These are phyloP conservation scores for Drepana falcataria DNA, from an alignment of 2,888 invertebrate genomes.

Conservation along the genomic window DNA sequence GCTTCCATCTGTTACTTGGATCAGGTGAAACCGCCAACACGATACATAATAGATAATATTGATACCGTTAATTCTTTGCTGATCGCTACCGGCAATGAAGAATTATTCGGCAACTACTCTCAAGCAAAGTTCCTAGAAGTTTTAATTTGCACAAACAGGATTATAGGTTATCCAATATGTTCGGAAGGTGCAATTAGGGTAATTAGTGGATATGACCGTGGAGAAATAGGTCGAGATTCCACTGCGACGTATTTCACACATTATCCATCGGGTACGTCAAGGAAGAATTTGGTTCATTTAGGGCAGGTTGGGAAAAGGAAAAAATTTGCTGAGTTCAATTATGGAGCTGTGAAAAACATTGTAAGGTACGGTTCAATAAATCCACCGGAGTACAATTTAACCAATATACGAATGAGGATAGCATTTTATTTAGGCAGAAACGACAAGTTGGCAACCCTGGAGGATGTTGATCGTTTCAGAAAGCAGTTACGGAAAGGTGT, in stretches of 20 bases:
- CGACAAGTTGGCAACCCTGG: not conserved
- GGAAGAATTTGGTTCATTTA: constrained; percentile 37
- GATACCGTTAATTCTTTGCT: not conserved
- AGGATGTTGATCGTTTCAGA: not conserved
- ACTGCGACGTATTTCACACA: constrained; percentile 14
- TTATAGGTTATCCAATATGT: not conserved
- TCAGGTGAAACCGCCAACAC: constrained; percentile 9
- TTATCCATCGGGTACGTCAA: constrained; percentile 38
- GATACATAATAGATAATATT: not conserved
- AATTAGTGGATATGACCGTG: constrained; percentile 15
- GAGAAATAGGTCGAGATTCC: constrained; percentile 31
- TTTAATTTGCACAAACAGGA: not conserved
- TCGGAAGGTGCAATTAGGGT: not conserved
- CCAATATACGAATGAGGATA: not conserved
- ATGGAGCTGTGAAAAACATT: not conserved
- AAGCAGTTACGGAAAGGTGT: not conserved
- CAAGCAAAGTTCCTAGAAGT: not conserved
- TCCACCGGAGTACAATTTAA: not conserved
- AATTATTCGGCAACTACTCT: not conserved
- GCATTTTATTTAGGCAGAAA: not conserved
- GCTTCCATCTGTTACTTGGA: constrained; percentile 30
- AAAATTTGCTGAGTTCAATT: constrained; percentile 31
- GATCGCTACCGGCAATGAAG: not conserved
- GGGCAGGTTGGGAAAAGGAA: constrained; percentile 26
- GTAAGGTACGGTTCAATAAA: not conserved